phyloP scores from a whole-genome alignment of 2,888 invertebrate species.

The Suillia variegata region DNA sequence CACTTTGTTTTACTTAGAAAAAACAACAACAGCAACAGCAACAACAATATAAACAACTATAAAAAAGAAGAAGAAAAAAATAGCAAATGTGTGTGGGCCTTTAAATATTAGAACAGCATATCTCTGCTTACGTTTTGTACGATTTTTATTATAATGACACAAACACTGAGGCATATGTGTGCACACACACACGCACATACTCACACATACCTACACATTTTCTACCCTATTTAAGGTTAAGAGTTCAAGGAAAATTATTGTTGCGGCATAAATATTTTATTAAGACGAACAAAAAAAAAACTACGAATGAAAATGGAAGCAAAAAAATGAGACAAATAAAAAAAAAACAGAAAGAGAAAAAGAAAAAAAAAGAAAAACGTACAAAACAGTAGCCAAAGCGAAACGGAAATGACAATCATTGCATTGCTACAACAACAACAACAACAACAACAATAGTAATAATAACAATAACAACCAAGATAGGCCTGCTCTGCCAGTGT shows the following conservation, averaged over 20 bases:
- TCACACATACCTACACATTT: background rate
- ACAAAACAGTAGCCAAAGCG: conserved; percentile 4
- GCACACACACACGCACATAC: too few relatives aligned
- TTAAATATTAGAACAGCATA: too few relatives aligned
- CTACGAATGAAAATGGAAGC: conserved; percentile 17
- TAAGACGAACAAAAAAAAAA: conserved; percentile 10
- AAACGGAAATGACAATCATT: conserved; percentile 24
- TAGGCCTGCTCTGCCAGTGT: background rate
- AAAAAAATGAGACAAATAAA: too few relatives aligned
- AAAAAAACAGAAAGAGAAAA: too few relatives aligned
- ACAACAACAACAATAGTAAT: conserved; percentile 7
- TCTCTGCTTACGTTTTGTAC: too few relatives aligned
- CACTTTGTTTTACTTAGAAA: too few relatives aligned
- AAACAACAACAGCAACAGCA: too few relatives aligned
- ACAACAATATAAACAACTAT: too few relatives aligned
- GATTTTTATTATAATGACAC: too few relatives aligned
- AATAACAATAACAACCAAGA: conserved; percentile 4
- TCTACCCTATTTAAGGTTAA: conserved; percentile 21
- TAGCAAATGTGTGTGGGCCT: too few relatives aligned
- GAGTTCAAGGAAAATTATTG: conserved; percentile 26
- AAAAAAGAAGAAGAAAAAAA: too few relatives aligned
- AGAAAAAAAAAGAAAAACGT: conserved; percentile 14
- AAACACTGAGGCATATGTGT: too few relatives aligned
- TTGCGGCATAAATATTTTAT: conserved; percentile 28
- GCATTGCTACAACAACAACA: conserved; percentile 13